Evolutionary conservation across 2,797 vertebrate species (phyloP).

Genomic region (Picus viridis): DNA sequence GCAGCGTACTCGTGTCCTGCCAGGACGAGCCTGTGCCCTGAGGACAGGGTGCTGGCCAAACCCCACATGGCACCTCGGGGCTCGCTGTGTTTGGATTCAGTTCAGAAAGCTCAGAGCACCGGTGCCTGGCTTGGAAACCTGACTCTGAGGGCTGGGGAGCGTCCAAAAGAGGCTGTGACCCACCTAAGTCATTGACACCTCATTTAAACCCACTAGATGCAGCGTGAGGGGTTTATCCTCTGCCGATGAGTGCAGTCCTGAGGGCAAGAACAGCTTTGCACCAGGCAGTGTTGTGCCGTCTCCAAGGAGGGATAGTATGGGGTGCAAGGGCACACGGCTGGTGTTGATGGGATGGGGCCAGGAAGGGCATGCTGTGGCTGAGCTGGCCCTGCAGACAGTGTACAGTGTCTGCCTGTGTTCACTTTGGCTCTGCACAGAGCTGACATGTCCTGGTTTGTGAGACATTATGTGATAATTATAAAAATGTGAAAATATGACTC

Average conservation of each 20-base stretch:
- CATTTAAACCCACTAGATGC: neutral
- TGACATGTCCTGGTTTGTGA: conserved; percentile 14
- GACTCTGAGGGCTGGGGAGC: neutral
- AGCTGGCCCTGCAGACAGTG: neutral
- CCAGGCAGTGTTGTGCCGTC: neutral
- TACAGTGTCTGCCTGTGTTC: neutral
- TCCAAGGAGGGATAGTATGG: neutral
- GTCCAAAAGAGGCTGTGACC: neutral
- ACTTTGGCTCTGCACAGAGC: neutral
- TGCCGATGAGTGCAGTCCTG: accelerated
- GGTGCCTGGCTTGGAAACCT: neutral
- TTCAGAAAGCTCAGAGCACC: neutral
- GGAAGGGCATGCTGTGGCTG: neutral
- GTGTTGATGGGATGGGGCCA: neutral
- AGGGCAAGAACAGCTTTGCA: neutral
- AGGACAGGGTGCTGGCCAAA: neutral
- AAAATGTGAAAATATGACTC: conserved; percentile 36
- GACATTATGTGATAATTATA: conserved; percentile 47
- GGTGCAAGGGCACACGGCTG: neutral
- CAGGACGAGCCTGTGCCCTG: neutral
- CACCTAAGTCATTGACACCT: neutral
- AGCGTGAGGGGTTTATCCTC: neutral
- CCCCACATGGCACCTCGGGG: accelerated
- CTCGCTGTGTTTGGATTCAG: neutral
- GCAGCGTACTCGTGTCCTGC: neutral